Base-by-base conservation (phyloP, 2,113 vertebrate genomes). In the Poeciliopsis retropinna region DNA sequence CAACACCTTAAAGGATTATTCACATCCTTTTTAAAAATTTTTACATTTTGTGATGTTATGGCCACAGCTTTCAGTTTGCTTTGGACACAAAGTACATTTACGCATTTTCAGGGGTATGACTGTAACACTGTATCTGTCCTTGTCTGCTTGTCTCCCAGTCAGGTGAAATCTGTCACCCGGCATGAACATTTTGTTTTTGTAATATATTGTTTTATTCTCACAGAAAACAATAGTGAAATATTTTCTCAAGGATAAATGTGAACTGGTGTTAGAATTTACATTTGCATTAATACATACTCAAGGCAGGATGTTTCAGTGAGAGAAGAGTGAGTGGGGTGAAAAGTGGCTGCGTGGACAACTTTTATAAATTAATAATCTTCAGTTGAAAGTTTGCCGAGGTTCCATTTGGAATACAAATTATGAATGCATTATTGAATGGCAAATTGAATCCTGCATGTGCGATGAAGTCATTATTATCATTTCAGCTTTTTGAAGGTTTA, bases 351-450 rank as follows among this genome's bases (percentile, higher is more conserved):
- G 70, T 32, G 57, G 67, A 44, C 83, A 54, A 54, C 29, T 88
- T 92, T 88, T 88, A 72, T 80, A 73, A 78, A 85, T 89, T 84
- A 86, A 87, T 88, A 79, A 87, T 83, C 54, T 70, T 73, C 44
- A 6, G 62, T 68, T 70, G 61, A 47, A 37, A 80, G 70, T 87
- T 66, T 51, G 37, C 69, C 64, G 69, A 39, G 65, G 69, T 67
- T 71, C 84, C 62, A 80, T 89, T 80, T 72, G 71, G 15, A 34
- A 1, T 69, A 68, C 76, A 73, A 78, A 78, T 79, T 67, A 69
- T 75, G 62, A 68, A 62, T 41, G 72, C 25, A 70, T 69, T 76
- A 78, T 57, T 67, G 29, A 41, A 60, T 73, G 51, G 72, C 44
- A n/a, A 54, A 66, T 28, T 75, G 44, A 64, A 60, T 64, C 74